Evolutionary conservation across 2,888 invertebrate species (phyloP), one percentile per base, ranked within the genome.

Genomic region (Luperina testacea): DNA sequence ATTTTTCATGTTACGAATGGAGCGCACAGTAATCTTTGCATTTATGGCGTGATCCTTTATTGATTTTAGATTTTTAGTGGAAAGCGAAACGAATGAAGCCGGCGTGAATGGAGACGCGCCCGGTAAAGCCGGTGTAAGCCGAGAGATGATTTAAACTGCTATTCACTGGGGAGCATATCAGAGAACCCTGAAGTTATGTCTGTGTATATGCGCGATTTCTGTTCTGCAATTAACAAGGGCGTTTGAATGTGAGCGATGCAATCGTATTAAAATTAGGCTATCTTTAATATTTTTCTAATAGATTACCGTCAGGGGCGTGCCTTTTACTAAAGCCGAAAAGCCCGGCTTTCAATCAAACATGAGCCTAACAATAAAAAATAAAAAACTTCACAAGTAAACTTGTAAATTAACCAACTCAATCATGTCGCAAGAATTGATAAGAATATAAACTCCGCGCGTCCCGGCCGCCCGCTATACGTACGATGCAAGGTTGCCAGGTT

Each of bases 41-140:
- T 96, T 97, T 96, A 96, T 95, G 91, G 95, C 92, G 93, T 96
- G 96, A 97, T 96, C 96, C 96, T 96, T 96, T 96, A 96, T 96
- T 96, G 96, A 97, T 97, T 97, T 97, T 96, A 96, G 96, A 96
- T 97, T 97, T 96, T 96, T 96, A 96, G 96, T 95, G 94, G 94
- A 95, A 95, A 96, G 90, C 95, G 96, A 94, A 95, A 95, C 96
- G 96, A 96, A 96, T 97, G 96, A 96, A 96, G 94, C 93, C 86
- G 90, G 93, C 90, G 92, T 96, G 96, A 97, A 97, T 96, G 95
- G 96, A 96, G 96, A 96, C 95, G 95, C 94, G 96, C 92, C 90
- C 93, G 93, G 93, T 92, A 96, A 96, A 96, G 95, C 96, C 95
- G 94, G 75, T 92, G 95, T 96, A 96, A 97, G 96, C 96, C 90